Conservation (phyloP, 30 jellyfish, hydroid and myxozoan species). For the Chrysaora quinquecirrha region DNA sequence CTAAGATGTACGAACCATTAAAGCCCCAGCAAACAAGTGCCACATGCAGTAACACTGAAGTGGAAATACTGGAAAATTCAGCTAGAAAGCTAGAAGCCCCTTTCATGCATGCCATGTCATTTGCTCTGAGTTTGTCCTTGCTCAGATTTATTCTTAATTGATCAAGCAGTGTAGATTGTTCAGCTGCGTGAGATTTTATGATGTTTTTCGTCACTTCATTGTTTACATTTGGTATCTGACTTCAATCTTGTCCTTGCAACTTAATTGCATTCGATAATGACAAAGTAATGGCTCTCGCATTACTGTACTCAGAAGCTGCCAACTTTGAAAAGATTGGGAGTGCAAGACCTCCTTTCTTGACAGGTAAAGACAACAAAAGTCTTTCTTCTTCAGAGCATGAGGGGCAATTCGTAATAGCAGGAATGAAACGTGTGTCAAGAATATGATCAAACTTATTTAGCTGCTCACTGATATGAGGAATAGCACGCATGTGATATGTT, state of each 20-base stretch:
- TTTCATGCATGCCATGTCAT: not conserved
- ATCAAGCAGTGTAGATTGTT: not conserved
- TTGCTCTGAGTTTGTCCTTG: not conserved
- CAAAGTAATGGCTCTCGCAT: not conserved
- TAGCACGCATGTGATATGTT: not conserved
- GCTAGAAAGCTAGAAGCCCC: no score
- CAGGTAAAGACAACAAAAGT: not conserved
- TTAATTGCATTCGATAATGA: not conserved
- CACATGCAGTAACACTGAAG: no score
- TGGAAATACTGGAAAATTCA: no score
- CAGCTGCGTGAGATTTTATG: not conserved
- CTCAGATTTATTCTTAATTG: not conserved
- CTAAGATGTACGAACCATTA: no score
- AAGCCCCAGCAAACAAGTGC: no score
- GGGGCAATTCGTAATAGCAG: not conserved
- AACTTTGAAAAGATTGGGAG: not conserved
- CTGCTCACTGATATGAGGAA: not conserved
- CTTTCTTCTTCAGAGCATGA: constrained; percentile 2
- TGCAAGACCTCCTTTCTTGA: not conserved
- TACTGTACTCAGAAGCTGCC: not conserved
- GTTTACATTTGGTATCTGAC: not conserved
- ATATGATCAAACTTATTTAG: not conserved
- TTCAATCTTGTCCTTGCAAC: not conserved
- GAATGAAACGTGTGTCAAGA: constrained; percentile 1
- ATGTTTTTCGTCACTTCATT: not conserved